Conservation (phyloP, 1,140 invertebrate species). For the Pomacea maculata region DNA sequence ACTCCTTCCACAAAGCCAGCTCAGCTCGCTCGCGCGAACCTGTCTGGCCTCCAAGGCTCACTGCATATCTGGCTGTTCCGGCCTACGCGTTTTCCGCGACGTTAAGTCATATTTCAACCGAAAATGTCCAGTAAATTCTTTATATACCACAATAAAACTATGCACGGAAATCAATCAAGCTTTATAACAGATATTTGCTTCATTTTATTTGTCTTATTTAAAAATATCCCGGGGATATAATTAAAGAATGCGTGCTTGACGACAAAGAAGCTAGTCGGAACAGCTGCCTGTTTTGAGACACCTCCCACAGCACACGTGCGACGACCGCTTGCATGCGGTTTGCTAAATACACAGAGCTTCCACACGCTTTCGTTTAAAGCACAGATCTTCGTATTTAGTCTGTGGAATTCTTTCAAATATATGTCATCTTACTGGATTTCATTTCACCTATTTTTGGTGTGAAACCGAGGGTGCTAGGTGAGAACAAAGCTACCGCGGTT, state of each 20-base stretch:
- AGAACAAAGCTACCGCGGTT: constrained; percentile 11
- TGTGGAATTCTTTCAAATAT: background rate
- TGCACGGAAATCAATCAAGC: no score
- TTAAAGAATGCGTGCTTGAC: background rate
- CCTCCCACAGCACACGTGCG: constrained; percentile 4
- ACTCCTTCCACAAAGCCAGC: constrained; percentile 14
- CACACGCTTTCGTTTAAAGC: background rate
- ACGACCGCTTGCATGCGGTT: background rate
- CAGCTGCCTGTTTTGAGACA: background rate
- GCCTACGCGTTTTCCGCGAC: background rate
- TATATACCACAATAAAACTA: background rate
- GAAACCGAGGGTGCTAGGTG: background rate
- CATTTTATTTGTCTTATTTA: background rate
- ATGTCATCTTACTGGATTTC: background rate
- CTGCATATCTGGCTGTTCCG: constrained; percentile 24
- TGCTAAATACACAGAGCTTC: background rate
- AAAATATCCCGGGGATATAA: background rate
- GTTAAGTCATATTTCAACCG: background rate
- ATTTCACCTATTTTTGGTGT: background rate
- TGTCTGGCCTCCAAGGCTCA: constrained; percentile 27
- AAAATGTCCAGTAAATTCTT: background rate
- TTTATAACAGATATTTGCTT: background rate
- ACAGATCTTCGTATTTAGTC: background rate
- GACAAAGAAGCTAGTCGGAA: background rate
- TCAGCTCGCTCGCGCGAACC: constrained; percentile 21